Evolutionary conservation across 2,888 invertebrate genomes (phyloP).

Genomic region (Aethes cnicana): DNA sequence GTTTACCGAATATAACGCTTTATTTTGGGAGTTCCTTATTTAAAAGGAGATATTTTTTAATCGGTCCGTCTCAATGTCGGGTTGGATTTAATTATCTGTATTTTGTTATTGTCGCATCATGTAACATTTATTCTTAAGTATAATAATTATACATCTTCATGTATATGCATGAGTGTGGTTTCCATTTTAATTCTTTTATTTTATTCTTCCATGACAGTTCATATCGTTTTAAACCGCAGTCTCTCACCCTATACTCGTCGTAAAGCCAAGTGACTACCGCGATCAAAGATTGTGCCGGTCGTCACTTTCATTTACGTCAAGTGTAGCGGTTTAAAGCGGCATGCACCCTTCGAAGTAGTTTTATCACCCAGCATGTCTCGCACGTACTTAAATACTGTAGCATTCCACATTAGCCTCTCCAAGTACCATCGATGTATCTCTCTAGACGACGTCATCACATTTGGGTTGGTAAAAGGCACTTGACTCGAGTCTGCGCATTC

Average conservation of each 20-base stretch:
- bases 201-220: constrained; percentile 37
- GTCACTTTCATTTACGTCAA: too few species aligned
- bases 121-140: constrained; percentile 40
- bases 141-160: constrained; percentile 49
- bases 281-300: too few species aligned
- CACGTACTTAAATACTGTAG: constrained; percentile 56
- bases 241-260: constrained; percentile 7
- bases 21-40: constrained; percentile 47
- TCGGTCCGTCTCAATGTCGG: constrained; percentile 63
- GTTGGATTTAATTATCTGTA: constrained; percentile 58
- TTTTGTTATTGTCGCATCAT: constrained; percentile 51
- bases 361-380: constrained; percentile 48
- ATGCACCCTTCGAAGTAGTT: constrained; percentile 10
- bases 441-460: constrained; percentile 28
- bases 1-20: constrained; percentile 77
- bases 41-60: constrained; percentile 32
- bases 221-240: constrained; percentile 49
- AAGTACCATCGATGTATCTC: constrained; percentile 3
- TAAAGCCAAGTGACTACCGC: not conserved
- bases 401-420: constrained; percentile 25
- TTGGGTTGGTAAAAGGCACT: constrained; percentile 48
- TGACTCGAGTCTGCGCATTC: constrained; percentile 30
- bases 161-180: constrained; percentile 81
- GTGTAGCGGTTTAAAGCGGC: constrained; percentile 4
- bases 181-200: constrained; percentile 47